Evolutionary conservation across 1,140 invertebrate species (phyloP).

Genomic region (Belonocnema kinseyi): DNA sequence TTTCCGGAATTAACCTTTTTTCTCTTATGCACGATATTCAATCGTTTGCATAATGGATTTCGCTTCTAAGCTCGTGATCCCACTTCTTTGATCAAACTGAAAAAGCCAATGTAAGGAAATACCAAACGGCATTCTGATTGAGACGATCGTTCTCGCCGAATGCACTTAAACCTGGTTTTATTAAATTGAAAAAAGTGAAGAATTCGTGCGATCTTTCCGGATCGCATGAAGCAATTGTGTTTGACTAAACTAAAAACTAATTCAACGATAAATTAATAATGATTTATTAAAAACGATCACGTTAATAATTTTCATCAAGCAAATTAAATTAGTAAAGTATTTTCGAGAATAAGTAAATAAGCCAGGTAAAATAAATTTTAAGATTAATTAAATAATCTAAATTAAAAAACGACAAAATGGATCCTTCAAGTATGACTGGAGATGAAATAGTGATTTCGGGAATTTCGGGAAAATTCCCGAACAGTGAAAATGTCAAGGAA

Average conservation of each 20-base stretch:
- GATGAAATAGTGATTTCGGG: slow-evolving; percentile 15
- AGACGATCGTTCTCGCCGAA: slow-evolving; percentile 15
- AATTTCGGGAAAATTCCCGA: slow-evolving; percentile 17
- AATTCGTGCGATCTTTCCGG: slow-evolving; percentile 27
- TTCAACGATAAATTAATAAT: not conserved
- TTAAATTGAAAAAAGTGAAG: not conserved
- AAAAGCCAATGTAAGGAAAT: slow-evolving; percentile 3
- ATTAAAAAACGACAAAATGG: not conserved
- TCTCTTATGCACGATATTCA: slow-evolving; percentile 23
- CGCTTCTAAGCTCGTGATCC: slow-evolving; percentile 29
- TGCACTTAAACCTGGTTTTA: not conserved
- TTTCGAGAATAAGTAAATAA: not conserved
- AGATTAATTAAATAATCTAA: not conserved
- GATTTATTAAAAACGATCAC: not conserved
- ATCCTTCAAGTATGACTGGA: not conserved
- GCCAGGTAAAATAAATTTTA: too few relatives aligned
- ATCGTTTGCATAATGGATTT: not conserved
- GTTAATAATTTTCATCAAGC: too few relatives aligned
- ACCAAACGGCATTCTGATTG: slow-evolving; percentile 31
- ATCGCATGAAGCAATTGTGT: not conserved
- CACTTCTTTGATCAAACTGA: slow-evolving; percentile 34
- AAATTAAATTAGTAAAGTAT: not conserved
- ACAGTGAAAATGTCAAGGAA: slow-evolving; percentile 15
- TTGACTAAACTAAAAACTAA: not conserved
- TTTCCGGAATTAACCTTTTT: not conserved